Conservation (phyloP, 1,140 invertebrate genomes). For the Euborellia annulipes region DNA sequence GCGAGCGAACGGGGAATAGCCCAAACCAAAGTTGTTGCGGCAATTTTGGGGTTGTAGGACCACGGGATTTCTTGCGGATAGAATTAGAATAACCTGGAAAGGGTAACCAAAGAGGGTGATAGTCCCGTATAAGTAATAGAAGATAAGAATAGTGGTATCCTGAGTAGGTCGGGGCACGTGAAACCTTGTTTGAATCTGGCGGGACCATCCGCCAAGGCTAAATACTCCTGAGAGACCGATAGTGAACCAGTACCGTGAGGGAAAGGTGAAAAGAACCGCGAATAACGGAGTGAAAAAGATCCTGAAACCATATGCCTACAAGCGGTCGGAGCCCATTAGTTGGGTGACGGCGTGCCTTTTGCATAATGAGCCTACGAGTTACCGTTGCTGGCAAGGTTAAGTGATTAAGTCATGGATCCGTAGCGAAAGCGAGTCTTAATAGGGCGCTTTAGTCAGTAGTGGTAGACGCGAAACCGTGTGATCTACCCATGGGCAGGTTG, state of each 20-base stretch:
- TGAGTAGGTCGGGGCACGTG: constrained; percentile 22
- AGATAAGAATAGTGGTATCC: neutral
- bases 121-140: neutral
- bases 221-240: constrained; percentile 27
- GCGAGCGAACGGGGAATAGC: neutral
- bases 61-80: neutral
- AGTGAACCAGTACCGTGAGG: constrained; percentile 26
- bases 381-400: constrained; percentile 22
- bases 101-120: constrained; percentile 1
- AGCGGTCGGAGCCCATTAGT: constrained; percentile 19
- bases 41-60: too few species aligned
- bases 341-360: constrained; percentile 25
- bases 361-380: constrained; percentile 25
- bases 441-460: constrained; percentile 21
- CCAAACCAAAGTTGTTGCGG: too few species aligned
- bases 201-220: constrained; percentile 25
- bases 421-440: constrained; percentile 25
- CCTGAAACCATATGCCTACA: constrained; percentile 25
- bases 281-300: constrained; percentile 23
- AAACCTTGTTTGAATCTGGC: constrained; percentile 21
- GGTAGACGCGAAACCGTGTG: constrained; percentile 25
- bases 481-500: constrained; percentile 25
- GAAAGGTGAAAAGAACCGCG: constrained; percentile 25
- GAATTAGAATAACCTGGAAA: constrained; percentile 9
- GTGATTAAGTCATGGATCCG: constrained; percentile 16